A percentile compares a stretch with the other conserved stretches of the same genome.
These are phyloP conservation scores for Bombus breviceps DNA, from an alignment of 1,140 invertebrate genomes.

Conservation along the genomic window DNA sequence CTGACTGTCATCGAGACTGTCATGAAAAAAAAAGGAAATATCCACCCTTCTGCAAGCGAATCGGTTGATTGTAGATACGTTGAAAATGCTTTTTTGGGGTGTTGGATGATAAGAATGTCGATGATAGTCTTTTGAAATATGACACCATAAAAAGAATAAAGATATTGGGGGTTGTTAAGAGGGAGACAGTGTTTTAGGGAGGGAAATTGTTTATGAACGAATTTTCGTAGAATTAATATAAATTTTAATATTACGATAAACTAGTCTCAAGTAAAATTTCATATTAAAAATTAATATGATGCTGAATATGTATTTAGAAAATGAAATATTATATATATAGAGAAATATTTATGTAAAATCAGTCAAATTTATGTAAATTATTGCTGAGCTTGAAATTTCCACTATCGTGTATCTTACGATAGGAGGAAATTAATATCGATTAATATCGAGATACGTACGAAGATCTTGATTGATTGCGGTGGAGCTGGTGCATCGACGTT, in stretches of 20 bases:
- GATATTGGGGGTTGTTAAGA: not conserved
- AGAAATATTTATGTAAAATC: too few species aligned
- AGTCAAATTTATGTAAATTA: not conserved
- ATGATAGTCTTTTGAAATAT: conserved; percentile 32
- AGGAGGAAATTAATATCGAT: not conserved
- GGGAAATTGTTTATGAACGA: not conserved
- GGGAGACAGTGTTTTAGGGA: too few species aligned
- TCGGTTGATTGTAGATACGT: conserved; percentile 44
- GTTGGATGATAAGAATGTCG: conserved; percentile 23
- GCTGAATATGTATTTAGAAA: too few species aligned
- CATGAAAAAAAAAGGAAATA: conserved; percentile 35
- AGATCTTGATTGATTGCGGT: conserved; percentile 30
- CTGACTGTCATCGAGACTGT: not conserved
- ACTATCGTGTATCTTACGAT: not conserved
- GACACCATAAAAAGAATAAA: not conserved
- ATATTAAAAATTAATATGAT: too few species aligned
- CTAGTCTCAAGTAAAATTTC: not conserved
- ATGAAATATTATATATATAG: too few species aligned
- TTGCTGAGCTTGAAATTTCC: not conserved
- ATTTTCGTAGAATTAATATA: not conserved
- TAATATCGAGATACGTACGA: not conserved
- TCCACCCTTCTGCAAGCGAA: conserved; percentile 9
- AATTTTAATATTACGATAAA: too few species aligned
- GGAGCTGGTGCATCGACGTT: not conserved
- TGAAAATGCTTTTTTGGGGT: conserved; percentile 24